Base-by-base conservation (phyloP, 2,888 invertebrate species). In the Mellilla xanthometata region DNA sequence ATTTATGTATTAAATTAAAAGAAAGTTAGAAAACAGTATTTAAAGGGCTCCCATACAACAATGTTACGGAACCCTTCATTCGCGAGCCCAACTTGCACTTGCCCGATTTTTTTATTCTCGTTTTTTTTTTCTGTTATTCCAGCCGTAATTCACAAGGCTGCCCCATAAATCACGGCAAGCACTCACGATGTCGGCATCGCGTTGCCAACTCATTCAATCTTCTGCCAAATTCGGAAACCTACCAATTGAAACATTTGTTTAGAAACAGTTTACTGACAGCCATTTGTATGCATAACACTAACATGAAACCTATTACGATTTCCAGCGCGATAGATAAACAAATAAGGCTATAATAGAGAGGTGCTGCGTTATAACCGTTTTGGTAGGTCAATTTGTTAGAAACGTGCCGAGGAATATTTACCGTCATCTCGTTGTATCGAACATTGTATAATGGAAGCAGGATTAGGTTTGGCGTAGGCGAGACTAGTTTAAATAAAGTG, bases 271-370 rank as follows among this genome's bases (percentile, higher is more conserved):
- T 27, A 29, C 40, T 27, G 13, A n/a, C 19, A 35, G 35, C 26
- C 31, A 46, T 46, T 46, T 46, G 40, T 46, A 46, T 40, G 40
- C 39, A 45, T 45, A 29, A 34, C 46, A n/a, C 40, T 31, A 35
- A 40, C 46, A 35, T 5, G 27, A 28, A 26, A 26, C 35, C 35
- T 6, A 46, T 46, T 40, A 46, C 22, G 46, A 46, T 46, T 36
- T 27, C 31, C 30, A 35, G 7, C 26, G 40, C 19, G 40, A 40
- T 36, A 44, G 11, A 26, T 29, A 39, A 24, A 40, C 27, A 34
- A 39, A 45, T 39, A 34, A 22, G 38, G 13, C 26, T 13, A n/a
- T 44, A 23, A 32, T 19, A 10, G 27, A 29, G 15, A 39, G 24
- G 33, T 39, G 38, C 29, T 38, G 22, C 29, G 39, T 26, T 11